Base-by-base conservation (phyloP, 2,797 vertebrate species). In the Centropyge bicolor region DNA sequence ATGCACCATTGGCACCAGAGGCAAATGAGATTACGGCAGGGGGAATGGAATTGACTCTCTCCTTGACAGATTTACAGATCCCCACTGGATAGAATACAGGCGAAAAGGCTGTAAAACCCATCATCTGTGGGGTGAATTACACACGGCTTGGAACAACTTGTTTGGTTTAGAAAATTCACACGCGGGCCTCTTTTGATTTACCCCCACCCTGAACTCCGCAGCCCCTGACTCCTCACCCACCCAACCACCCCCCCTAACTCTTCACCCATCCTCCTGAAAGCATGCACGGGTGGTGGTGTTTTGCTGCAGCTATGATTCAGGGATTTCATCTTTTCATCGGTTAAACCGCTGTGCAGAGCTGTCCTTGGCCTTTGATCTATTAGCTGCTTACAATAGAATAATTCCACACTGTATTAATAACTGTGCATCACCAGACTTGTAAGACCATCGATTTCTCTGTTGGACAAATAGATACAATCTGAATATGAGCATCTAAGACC, bases 41-140 rank as follows among this genome's bases (percentile, higher is more conserved):
- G 89, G 90, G 89, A 93, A 92, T 90, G 92, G 89, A 95, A 94
- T 91, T 91, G 92, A 94, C 91, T 91, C 84, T 86, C 88, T 93
- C 89, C 80, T 86, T 93, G 93, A 95, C 94, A 95, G 94, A 96
- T 95, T 95, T 95, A 95, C 93, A 89, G 93, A 95, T 94, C 94
- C 93, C 93, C 79, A 70, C 90, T 86, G 94, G 93, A 94, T 92
- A 91, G 89, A 94, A 94, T 89, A 91, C 86, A 90, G 87, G 85
- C 61, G 48, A 87, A 88, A 88, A 84, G 89, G 92, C 93, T 93
- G 93, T 95, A 95, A 96, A 95, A 95, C 87, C 93, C 86, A 94
- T 95, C 95, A 95, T 95, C 93, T 94, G 91, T 86, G 78, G 76
- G 81, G 84, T 95, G 94, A 95, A 94, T 95, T 95, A 95, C 94